Evolutionary conservation across 1,140 invertebrate genomes (phyloP), one percentile per base, ranked within the genome.

Genomic region (Trichoplusia ni): DNA sequence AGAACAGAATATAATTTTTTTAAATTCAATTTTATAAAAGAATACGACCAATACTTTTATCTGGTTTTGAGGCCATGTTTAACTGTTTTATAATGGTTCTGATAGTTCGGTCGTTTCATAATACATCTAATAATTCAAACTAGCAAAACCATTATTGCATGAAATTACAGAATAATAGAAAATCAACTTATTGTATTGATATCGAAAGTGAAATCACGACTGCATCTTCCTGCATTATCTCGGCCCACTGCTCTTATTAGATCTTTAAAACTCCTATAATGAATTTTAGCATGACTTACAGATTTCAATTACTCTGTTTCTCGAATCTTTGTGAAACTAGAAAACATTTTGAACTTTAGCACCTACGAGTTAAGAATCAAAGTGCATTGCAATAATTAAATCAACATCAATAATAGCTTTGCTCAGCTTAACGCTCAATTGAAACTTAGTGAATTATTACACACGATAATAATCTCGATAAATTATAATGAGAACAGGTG

Each of bases 401-500:
- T 49, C 38, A 58, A 58, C 44, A 65, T 58, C 53, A 47, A 65
- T 65, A 54, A 47, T 25, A 54, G 49, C 29, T 19, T 37, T 23
- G 38, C 49, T 47, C 11, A 46, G 33, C 27, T 44, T 64, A 54
- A 38, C 18, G 40, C 33, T 33, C 84, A 88, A 89, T 88, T 89
- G 85, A 88, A 89, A 88, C 77, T 88, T 88, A 83, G 82, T 89
- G 85, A 89, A 88, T 86, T 88, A 89, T 88, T 86, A 85, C 82
- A 73, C 84, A 84, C 78, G 82, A 88, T 88, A 83, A 88, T 86
- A 87, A 87, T 88, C 82, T 87, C 69, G 74, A 85, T 86, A 88
- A 87, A 88, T 87, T 83, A 86, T 84, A 82, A 84, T 82, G 79
- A 74, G 65, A 65, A 51, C 29, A 63, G 44, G 54, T 60, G 25